Base-by-base conservation (phyloP, 2,113 vertebrate genomes). In the Lasiurus cinereus region DNA sequence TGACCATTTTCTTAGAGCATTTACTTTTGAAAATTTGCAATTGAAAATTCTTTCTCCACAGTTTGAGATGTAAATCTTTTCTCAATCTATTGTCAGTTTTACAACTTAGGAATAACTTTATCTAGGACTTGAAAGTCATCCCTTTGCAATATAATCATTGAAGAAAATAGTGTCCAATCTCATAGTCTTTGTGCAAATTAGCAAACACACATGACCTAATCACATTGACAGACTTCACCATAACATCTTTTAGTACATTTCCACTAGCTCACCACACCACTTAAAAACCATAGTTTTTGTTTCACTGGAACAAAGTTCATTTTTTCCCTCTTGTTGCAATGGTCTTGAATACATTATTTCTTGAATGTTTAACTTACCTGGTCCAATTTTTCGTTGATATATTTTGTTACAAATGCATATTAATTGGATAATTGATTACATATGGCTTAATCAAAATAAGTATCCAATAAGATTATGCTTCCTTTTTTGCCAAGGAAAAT, bases 61-160 rank as follows among this genome's bases (percentile, higher is more conserved):
- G 10, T 82, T 86, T 77, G n/a, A 83, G 62, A 67, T 31, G 12
- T 67, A 83, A 72, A 82, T 50, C 24, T 89, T 64, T 73, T 90
- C 31, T 87, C 31, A 87, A 21, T 4, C 8, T 82, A 29, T 54
- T 72, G 29, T 31, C 31, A 54, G 8, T n/a, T 93, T 93, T 82
- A 79, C 16, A 69, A 29, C 4, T 8, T 5, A 73, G 9, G 2
- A 74, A 6, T 36, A 59, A 50, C 13, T 67, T 50, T 87, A 50
- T 56, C 21, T 79, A 67, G 21, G 11, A 73, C 19, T 33, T 88
- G 21, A 7, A 8, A 72, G 10, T 16, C 54, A 80, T 80, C 4
- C 6, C 10, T 73, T 73, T 64, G 16, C 27, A 62, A 5, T 72
- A 6, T 62, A 90, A 59, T n/a, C 27, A 73, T 46, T 5, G 18